Evolutionary conservation across 2,888 invertebrate genomes (phyloP).

Genomic region (Limnephilus auricula): DNA sequence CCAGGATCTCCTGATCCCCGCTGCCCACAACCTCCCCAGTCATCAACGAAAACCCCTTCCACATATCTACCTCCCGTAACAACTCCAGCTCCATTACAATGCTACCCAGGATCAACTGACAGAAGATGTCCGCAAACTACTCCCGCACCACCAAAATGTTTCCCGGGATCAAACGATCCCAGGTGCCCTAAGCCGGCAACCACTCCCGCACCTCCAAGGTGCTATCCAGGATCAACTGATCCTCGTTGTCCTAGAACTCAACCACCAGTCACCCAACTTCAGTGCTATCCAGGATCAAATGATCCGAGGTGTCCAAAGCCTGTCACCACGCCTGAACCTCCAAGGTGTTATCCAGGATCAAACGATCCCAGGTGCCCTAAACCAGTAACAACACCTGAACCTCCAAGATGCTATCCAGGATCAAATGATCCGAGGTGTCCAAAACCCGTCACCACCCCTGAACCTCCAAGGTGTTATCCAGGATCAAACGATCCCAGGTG

Average conservation of each 20-base stretch:
- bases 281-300: constrained; percentile 69
- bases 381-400: constrained; percentile 67
- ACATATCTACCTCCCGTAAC: constrained; percentile 69
- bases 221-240: constrained; percentile 69
- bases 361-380: constrained; percentile 68
- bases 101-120: constrained; percentile 69
- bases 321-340: constrained; percentile 64
- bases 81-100: constrained; percentile 67
- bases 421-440: constrained; percentile 67
- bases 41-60: constrained; percentile 67
- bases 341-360: constrained; percentile 69
- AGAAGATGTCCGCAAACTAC: constrained; percentile 68
- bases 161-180: constrained; percentile 69
- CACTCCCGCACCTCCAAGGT: constrained; percentile 69
- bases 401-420: constrained; percentile 68
- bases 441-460: constrained; percentile 67
- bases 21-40: constrained; percentile 67
- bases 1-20: constrained; percentile 68
- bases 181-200: constrained; percentile 70
- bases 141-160: constrained; percentile 66
- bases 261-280: constrained; percentile 69
- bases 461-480: constrained; percentile 67
- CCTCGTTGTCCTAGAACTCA: constrained; percentile 66
- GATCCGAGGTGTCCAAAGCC: constrained; percentile 70
- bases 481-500: constrained; percentile 67